Base-by-base conservation (phyloP, 2,888 invertebrate species). In the Xestoiulus laeticollis region DNA sequence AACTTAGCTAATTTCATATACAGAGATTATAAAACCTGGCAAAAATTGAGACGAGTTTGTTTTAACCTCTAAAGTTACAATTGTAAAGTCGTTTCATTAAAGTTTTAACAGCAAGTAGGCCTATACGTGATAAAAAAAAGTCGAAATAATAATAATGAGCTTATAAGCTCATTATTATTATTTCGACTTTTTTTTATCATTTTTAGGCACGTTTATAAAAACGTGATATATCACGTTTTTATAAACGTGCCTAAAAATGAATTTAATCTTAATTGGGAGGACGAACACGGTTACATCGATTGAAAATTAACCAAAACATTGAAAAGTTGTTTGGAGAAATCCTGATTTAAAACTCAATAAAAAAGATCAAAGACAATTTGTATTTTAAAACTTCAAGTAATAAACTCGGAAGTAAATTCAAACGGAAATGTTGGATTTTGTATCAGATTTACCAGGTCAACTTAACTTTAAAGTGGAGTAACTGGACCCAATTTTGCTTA, bases 281-380 rank as follows among this genome's bases (percentile, higher is more conserved):
- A 14, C 3, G 30, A 30, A 78, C 78, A 78, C 8, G 78, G 30
- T 12, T 30, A 32, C 78, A 30, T 78, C 78, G 78, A 78, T 78
- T 78, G 78, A 78, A 78, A 78, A 78, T 78, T 78, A 78, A 30
- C 78, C 30, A 78, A 78, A 32, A 30, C 78, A 78, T 32, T 4
- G 14, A 78, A 26, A 26, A 26, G 68, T 26, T 68, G 68, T 26
- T 68, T 3, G 68, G n/a, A 68, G 26, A 30, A 30, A 3, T 78
- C 30, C 30, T 14, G 30, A 30, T 78, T 30, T 78, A 59, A 30
- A 3, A 78, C 14, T 68, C 68, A 68, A 16, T 78, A 78, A 78
- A 30, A 78, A 78, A 30, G 78, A 78, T 30, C 78, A 78, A 32
- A 78, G 78, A 26, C 14, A 78, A 78, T 30, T 78, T 78, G 30